Base-by-base conservation (phyloP, 2,888 invertebrate genomes). In the Schizaphis graminum region DNA sequence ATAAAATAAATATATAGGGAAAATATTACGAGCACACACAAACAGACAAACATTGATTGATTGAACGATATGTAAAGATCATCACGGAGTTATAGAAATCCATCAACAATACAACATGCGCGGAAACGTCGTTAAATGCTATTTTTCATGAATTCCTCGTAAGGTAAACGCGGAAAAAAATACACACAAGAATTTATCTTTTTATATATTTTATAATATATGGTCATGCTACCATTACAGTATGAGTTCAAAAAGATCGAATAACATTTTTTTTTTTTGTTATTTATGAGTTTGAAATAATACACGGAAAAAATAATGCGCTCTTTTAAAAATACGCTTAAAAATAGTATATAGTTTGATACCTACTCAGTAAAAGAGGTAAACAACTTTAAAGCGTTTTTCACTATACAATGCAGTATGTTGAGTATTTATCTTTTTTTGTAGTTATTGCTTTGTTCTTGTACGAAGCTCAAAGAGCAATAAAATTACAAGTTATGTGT, bases 261-360 rank as follows among this genome's bases (percentile, higher is more conserved):
- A 35, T 84, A 77, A 91, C 41, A 84, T 77, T 84, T 49, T 67
- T 26, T 49, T 61, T 26, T 67, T 49, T 16, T 53, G 26, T 91
- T 84, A 53, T 91, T 91, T 85, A 91, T 44, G 53, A 21, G 91
- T 84, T 91, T 56, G 56, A 56, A 85, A 53, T 77, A 77, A 53
- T 77, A 91, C 49, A n/a, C 53, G n/a, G 53, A 91, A 84, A 91
- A 91, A 47, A 53, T 90, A 67, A 47, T 41, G 11, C 49, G 26
- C 11, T 35, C 28, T 90, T 90, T 67, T 87, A 87, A 87, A 86
- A 86, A 86, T 28, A 89, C 57, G 26, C 57, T 89, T 61, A 16
- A 61, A 28, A 61, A 61, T 57, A 89, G 41, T 89, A 89, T 89
- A 89, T 86, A 86, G 16, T 86, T 47, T 28, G 47, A 44, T 49